phyloP scores from a whole-genome alignment of 2,113 vertebrate species.

The Dunckerocampus dactyliophorus region DNA sequence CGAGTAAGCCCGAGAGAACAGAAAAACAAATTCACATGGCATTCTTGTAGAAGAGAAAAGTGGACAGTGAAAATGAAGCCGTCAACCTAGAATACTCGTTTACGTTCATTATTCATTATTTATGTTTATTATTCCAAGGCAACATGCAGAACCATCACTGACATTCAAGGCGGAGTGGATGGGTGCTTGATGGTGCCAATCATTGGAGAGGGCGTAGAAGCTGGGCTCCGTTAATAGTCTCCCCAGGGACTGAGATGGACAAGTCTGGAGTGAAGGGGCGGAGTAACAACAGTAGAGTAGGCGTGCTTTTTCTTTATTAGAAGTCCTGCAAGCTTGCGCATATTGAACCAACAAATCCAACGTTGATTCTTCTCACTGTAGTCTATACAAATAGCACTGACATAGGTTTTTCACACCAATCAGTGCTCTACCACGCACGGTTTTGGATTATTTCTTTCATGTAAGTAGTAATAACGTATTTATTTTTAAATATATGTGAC shows the following conservation, averaged over 20 bases:
- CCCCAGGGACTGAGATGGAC: constrained; percentile 64
- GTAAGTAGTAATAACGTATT: too few relatives aligned
- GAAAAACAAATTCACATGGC: too few relatives aligned
- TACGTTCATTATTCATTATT: too few relatives aligned
- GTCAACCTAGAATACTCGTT: too few relatives aligned
- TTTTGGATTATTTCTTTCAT: background rate
- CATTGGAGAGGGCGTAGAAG: constrained; percentile 65
- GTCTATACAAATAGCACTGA: background rate
- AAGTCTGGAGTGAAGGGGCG: constrained; percentile 57
- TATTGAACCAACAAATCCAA: background rate
- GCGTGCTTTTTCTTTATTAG: constrained; percentile 24
- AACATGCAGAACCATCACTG: constrained; percentile 58
- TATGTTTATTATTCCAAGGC: too few relatives aligned
- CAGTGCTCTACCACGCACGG: background rate
- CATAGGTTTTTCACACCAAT: too few relatives aligned
- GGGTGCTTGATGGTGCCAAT: constrained; percentile 75
- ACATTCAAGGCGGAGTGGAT: constrained; percentile 59
- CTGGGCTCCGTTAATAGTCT: constrained; percentile 79
- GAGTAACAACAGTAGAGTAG: constrained; percentile 58
- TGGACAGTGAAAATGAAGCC: too few relatives aligned
- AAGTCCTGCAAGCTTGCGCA: background rate
- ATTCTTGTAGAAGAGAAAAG: too few relatives aligned
- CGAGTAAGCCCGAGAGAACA: too few relatives aligned
- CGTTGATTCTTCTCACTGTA: too few relatives aligned
- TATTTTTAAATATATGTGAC: too few relatives aligned